Evolutionary conservation across 2,797 vertebrate species (phyloP), one percentile per base, ranked within the genome.

Genomic region (Gymnoscopelus braueri): DNA sequence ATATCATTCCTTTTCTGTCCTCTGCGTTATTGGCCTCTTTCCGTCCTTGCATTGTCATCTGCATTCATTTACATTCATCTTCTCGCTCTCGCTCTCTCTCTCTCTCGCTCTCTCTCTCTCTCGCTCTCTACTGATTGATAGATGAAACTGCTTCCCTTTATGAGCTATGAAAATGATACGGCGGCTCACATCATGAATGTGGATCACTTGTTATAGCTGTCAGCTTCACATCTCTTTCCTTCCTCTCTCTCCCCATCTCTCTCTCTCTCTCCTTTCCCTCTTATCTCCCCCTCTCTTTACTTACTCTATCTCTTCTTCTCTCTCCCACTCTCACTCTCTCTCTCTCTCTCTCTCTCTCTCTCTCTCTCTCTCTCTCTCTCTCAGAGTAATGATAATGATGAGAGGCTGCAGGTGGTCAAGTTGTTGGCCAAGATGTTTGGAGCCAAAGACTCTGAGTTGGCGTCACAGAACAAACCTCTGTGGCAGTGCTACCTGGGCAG

Each of bases 391-490:
- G 98, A 99, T 90, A 98, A 98, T 66, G 98, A 99, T n/a, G 98
- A 99, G 86, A 95, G 98, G 29, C 94, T 99, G 65, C 96, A 98
- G 84, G 98, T 99, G 78, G 98, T 99, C 78, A 98, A 97, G 88
- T 95, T 99, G 77, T 92, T 99, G 79, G 98, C 98, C 69, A 99
- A 99, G 94, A 98, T 99, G 98, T 99, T 99, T 86, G 98, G 98
- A 77, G 97, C 97, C 0, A 99, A 99, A 86, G 98, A 99, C 90
- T 99, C 98, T 0, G 98, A 99, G 85, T 72, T 99, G 89, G 98
- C 98, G 5, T 94, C 95, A 50, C 97, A 99, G 89, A 99, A 99
- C 91, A 98, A 98, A 84, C 97, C 98, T 0, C 96, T 99, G 55
- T 99, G 98, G 98, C 97, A 99, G 87, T 99, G 97, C 90, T 99